phyloP scores from a whole-genome alignment of 2,888 invertebrate genomes.

The Ephialtes manifestator region DNA sequence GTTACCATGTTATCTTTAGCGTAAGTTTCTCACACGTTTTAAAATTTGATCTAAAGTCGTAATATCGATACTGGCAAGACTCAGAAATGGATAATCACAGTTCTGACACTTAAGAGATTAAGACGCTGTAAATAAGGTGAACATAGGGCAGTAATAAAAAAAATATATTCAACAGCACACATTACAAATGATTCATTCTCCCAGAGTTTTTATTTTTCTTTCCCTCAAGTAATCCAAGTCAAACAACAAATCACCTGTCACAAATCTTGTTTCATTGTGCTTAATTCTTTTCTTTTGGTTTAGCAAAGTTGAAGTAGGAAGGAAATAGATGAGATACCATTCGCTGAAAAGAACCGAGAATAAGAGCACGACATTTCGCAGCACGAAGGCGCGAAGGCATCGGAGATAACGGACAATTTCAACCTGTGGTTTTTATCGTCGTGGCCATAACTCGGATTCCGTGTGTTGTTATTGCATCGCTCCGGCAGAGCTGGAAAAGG shows the following conservation, averaged over 20 bases:
- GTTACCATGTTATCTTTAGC: too few relatives aligned
- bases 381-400: conserved; percentile 5
- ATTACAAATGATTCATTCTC: too few relatives aligned
- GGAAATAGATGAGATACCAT: conserved; percentile 20
- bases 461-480: conserved; percentile 49
- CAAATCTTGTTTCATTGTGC: not conserved
- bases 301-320: not conserved
- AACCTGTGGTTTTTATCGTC: conserved; percentile 60
- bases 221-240: not conserved
- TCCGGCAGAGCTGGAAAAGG: conserved; percentile 19
- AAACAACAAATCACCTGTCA: not conserved
- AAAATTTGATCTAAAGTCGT: too few relatives aligned
- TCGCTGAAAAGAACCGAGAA: not conserved
- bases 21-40: too few relatives aligned
- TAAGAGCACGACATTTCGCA: conserved; percentile 18
- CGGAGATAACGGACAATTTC: conserved; percentile 54
- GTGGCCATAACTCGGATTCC: conserved; percentile 25
- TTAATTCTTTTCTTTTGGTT: not conserved
- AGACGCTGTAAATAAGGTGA: too few relatives aligned
- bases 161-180: too few relatives aligned
- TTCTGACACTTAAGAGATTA: too few relatives aligned
- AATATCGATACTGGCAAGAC: too few relatives aligned
- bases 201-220: too few relatives aligned
- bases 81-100: too few relatives aligned
- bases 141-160: too few relatives aligned